Conservation (phyloP, 2,113 vertebrate genomes). For the Lethenteron reissneri region DNA sequence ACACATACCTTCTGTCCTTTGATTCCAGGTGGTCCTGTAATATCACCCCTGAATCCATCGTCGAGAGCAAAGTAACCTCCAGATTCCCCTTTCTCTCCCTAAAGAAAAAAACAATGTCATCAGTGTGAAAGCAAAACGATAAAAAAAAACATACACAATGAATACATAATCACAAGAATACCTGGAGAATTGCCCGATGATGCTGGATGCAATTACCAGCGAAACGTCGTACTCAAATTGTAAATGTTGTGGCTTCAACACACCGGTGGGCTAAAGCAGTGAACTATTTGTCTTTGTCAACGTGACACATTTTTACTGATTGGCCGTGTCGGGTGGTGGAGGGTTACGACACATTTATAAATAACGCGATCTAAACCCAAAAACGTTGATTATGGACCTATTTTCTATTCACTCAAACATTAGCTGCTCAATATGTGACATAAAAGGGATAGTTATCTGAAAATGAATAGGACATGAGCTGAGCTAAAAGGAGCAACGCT, state of each 20-base stretch:
- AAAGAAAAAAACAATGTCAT: neutral
- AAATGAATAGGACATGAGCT: constrained; percentile 17
- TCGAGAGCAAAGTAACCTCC: constrained; percentile 27
- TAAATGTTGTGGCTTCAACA: no score
- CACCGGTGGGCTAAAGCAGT: no score
- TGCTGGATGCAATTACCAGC: no score
- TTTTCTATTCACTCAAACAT: neutral
- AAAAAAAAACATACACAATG: neutral
- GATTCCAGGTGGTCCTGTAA: constrained; percentile 16
- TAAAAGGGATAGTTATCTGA: neutral
- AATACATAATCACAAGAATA: neutral
- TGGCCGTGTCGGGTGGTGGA: no score
- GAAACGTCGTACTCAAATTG: no score
- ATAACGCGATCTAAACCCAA: no score
- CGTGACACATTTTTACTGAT: no score
- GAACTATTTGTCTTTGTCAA: no score
- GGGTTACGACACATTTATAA: no score
- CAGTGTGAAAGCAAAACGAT: neutral
- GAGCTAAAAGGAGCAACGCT: constrained; percentile 1
- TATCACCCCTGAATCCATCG: constrained; percentile 22
- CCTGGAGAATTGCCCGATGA: no score
- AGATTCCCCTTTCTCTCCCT: constrained; percentile 76
- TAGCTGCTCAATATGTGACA: neutral
- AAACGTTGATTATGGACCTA: no score
- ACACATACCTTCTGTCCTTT: constrained; percentile 33